Percentiles rank a stretch among this genome's conserved stretches.
phyloP scores from a whole-genome alignment of 2,888 invertebrate genomes.

The Cristatella mucedo region DNA sequence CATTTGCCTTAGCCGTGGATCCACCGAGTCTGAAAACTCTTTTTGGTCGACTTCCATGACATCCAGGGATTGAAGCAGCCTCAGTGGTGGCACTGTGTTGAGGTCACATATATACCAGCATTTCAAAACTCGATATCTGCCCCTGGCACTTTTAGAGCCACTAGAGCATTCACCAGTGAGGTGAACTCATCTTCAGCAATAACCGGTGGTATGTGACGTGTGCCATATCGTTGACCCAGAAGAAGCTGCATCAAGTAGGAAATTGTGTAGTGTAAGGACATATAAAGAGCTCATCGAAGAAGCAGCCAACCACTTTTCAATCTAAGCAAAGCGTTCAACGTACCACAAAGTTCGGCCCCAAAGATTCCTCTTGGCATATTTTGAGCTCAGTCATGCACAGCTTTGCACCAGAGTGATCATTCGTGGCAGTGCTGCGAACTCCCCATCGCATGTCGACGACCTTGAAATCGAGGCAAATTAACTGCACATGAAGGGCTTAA shows the following conservation, averaged over 20 bases:
- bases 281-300: background rate
- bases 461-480: too few species aligned
- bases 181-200: background rate
- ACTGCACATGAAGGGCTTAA: too few species aligned
- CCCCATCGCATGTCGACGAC: slow-evolving; percentile 9
- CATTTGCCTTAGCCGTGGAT: background rate
- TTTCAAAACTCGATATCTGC: too few species aligned
- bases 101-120: slow-evolving; percentile 2
- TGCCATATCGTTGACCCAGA: slow-evolving; percentile 6
- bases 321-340: background rate
- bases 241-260: background rate
- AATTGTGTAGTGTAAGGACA: background rate
- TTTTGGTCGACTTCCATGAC: too few species aligned
- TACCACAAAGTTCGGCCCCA: slow-evolving; percentile 8
- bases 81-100: background rate
- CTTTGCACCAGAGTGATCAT: slow-evolving; percentile 5
- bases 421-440: background rate
- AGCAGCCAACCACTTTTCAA: background rate
- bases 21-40: too few species aligned
- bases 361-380: slow-evolving; percentile 6
- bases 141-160: background rate
- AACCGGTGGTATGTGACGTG: background rate
- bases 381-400: slow-evolving; percentile 5
- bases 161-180: background rate
- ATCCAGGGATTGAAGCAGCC: too few species aligned